Conservation (phyloP, 1,140 invertebrate species). For the Grapholita molesta region DNA sequence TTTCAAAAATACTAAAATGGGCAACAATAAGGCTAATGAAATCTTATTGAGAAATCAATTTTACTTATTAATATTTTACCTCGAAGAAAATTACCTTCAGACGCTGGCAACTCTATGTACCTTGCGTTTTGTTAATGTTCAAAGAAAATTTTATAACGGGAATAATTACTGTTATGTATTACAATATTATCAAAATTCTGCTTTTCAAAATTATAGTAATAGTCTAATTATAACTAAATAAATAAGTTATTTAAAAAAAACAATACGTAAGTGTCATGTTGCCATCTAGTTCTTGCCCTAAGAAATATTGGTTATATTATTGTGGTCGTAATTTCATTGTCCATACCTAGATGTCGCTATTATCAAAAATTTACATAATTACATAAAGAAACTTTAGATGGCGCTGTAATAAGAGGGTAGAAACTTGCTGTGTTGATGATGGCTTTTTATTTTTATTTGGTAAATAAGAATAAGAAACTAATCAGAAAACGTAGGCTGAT, state of each 20-base stretch:
- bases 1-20: too few species aligned
- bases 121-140: not conserved
- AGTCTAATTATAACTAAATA: not conserved
- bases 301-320: not conserved
- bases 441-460: too few species aligned
- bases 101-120: not conserved
- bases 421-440: too few species aligned
- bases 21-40: too few species aligned
- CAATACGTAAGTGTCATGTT: not conserved
- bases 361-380: not conserved
- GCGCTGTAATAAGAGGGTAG: not conserved
- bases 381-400: not conserved
- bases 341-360: not conserved
- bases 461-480: too few species aligned
- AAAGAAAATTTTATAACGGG: not conserved
- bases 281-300: not conserved
- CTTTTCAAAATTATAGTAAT: not conserved
- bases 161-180: too few species aligned
- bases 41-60: too few species aligned
- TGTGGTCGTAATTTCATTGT: not conserved
- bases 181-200: not conserved
- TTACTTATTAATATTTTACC: too few species aligned
- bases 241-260: not conserved
- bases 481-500: too few species aligned
- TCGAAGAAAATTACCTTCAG: too few species aligned